Evolutionary conservation across 2,888 invertebrate genomes (phyloP), one percentile per base, ranked within the genome.

Genomic region (Thecophora atra): DNA sequence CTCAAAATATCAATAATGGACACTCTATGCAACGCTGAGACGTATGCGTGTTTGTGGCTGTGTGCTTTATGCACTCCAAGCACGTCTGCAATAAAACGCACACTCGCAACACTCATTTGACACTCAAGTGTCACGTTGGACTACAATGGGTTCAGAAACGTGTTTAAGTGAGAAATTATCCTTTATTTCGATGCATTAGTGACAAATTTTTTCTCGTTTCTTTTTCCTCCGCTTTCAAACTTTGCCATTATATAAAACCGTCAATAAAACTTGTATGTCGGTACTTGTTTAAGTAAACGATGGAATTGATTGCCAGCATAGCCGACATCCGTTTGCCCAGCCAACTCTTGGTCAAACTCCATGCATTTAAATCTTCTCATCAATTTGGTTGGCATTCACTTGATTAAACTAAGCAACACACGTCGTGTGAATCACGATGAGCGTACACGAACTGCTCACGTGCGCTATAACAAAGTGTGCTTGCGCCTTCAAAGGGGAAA

Each of bases 81-180:
- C 37, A 51, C 17, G 56, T 19, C 56, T 26, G 17, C 19, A 30
- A 30, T 52, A 51, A 65, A 70, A 47, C 47, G 47, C 64, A 60
- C 56, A 44, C 68, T 19, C 54, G 60, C 58, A 42, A 67, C 37
- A 67, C 66, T 70, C 60, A 63, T n/a, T 67, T 68, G 60, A 26
- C 51, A 71, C 60, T 72, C 73, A 76, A 75, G 73, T 76, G 76
- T 74, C 75, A 76, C 75, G 76, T 76, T 74, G 75, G 73, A 65
- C 70, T 72, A 73, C 73, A 77, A 76, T 76, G 76, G 76, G 77
- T 76, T 77, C 76, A 75, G 76, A 72, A 76, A 74, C 77, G 76
- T 77, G 77, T 76, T 70, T 70, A 62, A 67, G 63, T 63, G 70
- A 67, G 66, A 71, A 66, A 70, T 73, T 70, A 47, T 26, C 64